phyloP scores from a whole-genome alignment of 92 coral and sea anemone genomes.

The Parazoanthus atlanticus region DNA sequence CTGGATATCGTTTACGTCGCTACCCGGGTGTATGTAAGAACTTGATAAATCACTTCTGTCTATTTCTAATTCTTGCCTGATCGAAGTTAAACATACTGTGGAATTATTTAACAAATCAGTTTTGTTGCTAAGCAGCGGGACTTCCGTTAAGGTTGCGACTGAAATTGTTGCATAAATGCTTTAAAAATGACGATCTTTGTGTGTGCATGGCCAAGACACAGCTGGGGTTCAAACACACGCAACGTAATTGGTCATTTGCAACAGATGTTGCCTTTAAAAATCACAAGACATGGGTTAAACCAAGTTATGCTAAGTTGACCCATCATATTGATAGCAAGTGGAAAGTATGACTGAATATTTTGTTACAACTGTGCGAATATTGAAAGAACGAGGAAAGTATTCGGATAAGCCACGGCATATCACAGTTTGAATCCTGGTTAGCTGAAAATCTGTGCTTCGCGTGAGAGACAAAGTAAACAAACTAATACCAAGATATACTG shows the following conservation, averaged over 20 bases:
- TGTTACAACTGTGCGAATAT: neutral
- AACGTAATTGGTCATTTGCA: neutral
- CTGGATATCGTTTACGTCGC: no score
- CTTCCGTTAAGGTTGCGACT: neutral
- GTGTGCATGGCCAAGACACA: neutral
- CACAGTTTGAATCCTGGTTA: neutral
- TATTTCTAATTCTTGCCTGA: neutral
- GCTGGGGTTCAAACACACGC: neutral
- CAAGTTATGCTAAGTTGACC: neutral
- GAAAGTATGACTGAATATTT: neutral
- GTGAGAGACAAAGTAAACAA: conserved; percentile 8
- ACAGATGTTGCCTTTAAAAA: neutral
- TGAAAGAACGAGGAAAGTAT: neutral
- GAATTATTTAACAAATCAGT: no score
- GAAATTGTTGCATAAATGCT: neutral
- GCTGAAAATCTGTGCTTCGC: neutral
- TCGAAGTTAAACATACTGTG: neutral
- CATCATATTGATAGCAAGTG: neutral
- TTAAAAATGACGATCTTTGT: neutral
- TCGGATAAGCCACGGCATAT: no score
- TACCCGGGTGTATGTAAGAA: no score
- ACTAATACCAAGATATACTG: neutral
- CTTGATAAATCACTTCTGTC: neutral
- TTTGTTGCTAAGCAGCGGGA: neutral
- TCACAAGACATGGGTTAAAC: neutral